phyloP scores from a whole-genome alignment of 2,888 invertebrate species.

The Hypsopygia costalis region DNA sequence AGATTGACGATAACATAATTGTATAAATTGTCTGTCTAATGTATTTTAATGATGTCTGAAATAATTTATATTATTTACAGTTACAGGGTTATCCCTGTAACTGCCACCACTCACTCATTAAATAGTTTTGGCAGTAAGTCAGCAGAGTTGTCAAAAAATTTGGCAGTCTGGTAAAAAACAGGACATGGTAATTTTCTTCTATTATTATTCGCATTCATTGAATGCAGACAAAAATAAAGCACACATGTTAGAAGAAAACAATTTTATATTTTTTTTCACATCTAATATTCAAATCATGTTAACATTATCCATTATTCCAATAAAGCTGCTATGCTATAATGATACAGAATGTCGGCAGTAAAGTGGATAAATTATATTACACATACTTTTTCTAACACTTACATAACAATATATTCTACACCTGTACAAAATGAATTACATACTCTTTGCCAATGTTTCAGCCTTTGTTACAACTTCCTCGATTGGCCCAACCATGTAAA shows the following conservation, averaged over 20 bases:
- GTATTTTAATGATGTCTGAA: too few relatives aligned
- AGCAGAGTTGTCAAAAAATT: too few relatives aligned
- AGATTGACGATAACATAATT: too few relatives aligned
- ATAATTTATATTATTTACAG: too few relatives aligned
- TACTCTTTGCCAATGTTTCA: constrained; percentile 82
- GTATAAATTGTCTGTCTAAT: too few relatives aligned
- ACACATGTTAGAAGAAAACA: not conserved
- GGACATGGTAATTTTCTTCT: too few relatives aligned
- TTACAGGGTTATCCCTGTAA: too few relatives aligned
- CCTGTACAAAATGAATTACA: constrained; percentile 3
- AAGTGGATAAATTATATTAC: not conserved
- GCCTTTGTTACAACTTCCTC: constrained; percentile 91
- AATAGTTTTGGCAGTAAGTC: too few relatives aligned
- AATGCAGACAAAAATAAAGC: constrained; percentile 1
- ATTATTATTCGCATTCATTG: too few relatives aligned
- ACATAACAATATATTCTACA: not conserved
- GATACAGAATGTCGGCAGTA: not conserved
- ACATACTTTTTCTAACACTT: not conserved
- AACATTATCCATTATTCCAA: not conserved
- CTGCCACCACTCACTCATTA: too few relatives aligned
- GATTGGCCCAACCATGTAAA: constrained; percentile 96
- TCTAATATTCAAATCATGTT: not conserved
- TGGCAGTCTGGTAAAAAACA: too few relatives aligned
- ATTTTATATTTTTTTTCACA: too few relatives aligned
- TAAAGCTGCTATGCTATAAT: constrained; percentile 36